Percentiles rank a stretch among this genome's conserved stretches.
Conservation (phyloP, 2,888 invertebrate genomes). For the Julus scanicus region DNA sequence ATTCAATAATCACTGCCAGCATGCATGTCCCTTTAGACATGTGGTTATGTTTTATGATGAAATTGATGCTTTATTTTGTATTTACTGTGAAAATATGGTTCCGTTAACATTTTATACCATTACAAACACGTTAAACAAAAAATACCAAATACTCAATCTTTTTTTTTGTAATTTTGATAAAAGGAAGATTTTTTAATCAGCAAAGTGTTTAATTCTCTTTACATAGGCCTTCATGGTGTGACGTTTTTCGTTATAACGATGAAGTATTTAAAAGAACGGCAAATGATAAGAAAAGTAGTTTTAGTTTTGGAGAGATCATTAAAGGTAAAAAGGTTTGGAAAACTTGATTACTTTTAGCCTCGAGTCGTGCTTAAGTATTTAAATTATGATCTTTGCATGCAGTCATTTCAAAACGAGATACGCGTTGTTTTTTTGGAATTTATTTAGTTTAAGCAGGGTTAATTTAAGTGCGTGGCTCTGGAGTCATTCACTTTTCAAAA, state of each 20-base stretch:
- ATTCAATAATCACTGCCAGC: not conserved
- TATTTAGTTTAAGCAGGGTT: conserved; percentile 10
- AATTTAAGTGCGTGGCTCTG: not conserved
- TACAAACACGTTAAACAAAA: too few relatives aligned
- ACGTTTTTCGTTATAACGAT: not conserved
- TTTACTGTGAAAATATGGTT: not conserved
- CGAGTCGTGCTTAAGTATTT: conserved; percentile 32
- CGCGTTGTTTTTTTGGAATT: not conserved
- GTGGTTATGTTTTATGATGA: not conserved
- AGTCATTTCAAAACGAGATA: not conserved
- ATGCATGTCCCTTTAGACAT: not conserved
- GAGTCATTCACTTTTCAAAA: not conserved
- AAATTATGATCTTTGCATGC: conserved; percentile 5
- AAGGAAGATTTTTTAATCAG: too few relatives aligned
- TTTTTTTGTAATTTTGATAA: too few relatives aligned
- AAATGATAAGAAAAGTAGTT: conserved; percentile 16
- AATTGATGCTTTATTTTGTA: not conserved
- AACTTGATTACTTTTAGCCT: not conserved
- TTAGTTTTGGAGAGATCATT: not conserved
- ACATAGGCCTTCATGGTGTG: not conserved
- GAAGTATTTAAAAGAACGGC: not conserved
- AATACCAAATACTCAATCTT: too few relatives aligned
- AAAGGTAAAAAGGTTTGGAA: not conserved
- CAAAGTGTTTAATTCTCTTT: not conserved
- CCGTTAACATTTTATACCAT: not conserved